Base-by-base conservation (phyloP, 2,113 vertebrate species). In the Dipodomys stephensi region DNA sequence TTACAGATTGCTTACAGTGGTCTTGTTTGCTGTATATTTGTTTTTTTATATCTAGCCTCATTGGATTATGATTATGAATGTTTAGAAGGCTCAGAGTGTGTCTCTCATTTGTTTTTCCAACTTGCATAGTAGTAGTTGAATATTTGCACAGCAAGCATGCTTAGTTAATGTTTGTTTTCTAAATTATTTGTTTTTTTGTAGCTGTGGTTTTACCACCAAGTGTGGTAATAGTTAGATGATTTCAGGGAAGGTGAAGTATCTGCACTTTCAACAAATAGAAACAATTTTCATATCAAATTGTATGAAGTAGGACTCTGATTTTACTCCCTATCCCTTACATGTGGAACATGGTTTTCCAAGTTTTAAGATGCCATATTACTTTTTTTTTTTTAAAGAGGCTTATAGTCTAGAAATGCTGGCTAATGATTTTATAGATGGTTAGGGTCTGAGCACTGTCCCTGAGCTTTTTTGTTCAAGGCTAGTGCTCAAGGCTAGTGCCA, bases 181-280 rank as follows among this genome's bases (percentile, higher is more conserved):
- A 77, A 53, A n/a, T 95, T 89, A 62, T 87, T 77, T 92, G 5
- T 79, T n/a, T 88, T 93, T 25, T 76, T 94, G 90, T 89, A 79
- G 16, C 79, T 94, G 81, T 74, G 30, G 28, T 91, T 91, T 93
- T 60, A 65, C 20, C 10, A 82, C 28, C 39, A 79, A 64, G 20
- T 82, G 64, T 83, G 46, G 39, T 39, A 95, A 69, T 1, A 68
- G 15, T 60, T 82, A 86, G 79, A 62, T 86, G 60, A 35, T 86
- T 92, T 93, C 64, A 79, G 67, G 88, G 46, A 91, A 92, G 53
- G 16, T 88, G 18, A 80, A 65, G 23, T 83, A 44, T 69, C n/a
- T 87, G 3, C 3, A 87, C 9, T 92, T 95, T 88, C 67, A 86
- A 67, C 49, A 44, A 87, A 83, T 5, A 86, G 69, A 94, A 88